phyloP scores from a whole-genome alignment of 2,888 invertebrate species.

The Machimus rusticus region DNA sequence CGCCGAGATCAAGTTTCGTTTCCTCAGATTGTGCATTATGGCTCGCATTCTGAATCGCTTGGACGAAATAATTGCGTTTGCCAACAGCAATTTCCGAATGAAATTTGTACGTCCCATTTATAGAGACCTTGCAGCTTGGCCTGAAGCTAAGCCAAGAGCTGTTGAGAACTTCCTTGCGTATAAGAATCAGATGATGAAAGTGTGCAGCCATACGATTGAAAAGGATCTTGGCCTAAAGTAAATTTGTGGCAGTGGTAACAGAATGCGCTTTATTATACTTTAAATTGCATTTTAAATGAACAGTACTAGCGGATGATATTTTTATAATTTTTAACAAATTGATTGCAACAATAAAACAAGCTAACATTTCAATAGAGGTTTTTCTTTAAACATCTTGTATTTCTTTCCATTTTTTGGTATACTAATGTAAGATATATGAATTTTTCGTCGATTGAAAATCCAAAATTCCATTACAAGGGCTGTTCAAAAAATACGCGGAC shows the following conservation, averaged over 20 bases:
- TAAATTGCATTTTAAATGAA: not conserved
- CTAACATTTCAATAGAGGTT: not conserved
- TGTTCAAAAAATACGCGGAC: too few relatives aligned
- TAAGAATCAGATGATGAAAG: conserved; percentile 83
- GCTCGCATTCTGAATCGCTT: conserved; percentile 74
- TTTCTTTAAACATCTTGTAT: not conserved
- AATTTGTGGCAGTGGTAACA: not conserved
- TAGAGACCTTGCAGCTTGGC: conserved; percentile 84
- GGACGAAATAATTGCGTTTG: conserved; percentile 75
- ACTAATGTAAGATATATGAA: too few relatives aligned
- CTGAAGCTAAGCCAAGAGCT: conserved; percentile 71
- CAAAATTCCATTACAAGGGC: too few relatives aligned
- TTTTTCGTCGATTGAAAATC: too few relatives aligned
- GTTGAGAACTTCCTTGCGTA: conserved; percentile 76
- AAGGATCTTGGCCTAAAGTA: conserved; percentile 71
- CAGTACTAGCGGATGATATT: not conserved
- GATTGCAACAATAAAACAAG: not conserved
- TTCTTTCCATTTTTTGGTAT: too few relatives aligned
- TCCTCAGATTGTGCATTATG: conserved; percentile 80
- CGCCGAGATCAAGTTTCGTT: conserved; percentile 80
- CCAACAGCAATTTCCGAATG: conserved; percentile 87
- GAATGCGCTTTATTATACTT: not conserved
- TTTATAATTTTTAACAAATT: not conserved
- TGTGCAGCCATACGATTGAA: conserved; percentile 75
- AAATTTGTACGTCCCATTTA: conserved; percentile 90